Conservation (phyloP, 37 sponge, comb jelly and placozoan species). For the Eunapius fragilis region DNA sequence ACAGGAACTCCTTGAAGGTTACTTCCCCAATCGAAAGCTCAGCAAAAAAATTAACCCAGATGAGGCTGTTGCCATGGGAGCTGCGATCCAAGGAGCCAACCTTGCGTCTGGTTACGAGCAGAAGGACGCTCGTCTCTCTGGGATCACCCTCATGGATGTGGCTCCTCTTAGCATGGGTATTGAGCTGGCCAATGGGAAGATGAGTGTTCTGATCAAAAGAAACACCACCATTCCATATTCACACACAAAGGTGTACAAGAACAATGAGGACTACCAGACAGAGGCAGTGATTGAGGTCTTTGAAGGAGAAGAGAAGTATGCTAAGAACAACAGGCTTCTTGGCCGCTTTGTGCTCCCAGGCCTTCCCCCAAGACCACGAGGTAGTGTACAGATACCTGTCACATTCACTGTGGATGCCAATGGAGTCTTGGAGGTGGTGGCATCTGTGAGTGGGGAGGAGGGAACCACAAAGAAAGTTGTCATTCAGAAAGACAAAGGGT, state of each 20-base stretch:
- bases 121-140: slow-evolving; percentile 52
- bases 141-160: slow-evolving; percentile 94
- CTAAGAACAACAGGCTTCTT: slow-evolving; percentile 76
- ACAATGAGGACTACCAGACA: slow-evolving; percentile 89
- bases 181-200: slow-evolving; percentile 81
- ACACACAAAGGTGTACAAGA: slow-evolving; percentile 80
- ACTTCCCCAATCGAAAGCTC: slow-evolving; percentile 62
- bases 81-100: slow-evolving; percentile 93
- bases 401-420: slow-evolving; percentile 82
- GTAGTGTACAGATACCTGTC: slow-evolving; percentile 78
- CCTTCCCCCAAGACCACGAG: slow-evolving; percentile 78
- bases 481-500: slow-evolving; percentile 93
- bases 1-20: slow-evolving; percentile 69
- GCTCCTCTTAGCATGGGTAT: slow-evolving; percentile 89
- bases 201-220: slow-evolving; percentile 79
- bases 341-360: slow-evolving; percentile 85
- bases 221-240: slow-evolving; percentile 94
- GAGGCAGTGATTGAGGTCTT: slow-evolving; percentile 83
- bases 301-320: slow-evolving; percentile 86
- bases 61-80: slow-evolving; percentile 96
- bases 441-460: slow-evolving; percentile 76
- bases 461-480: slow-evolving; percentile 65
- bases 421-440: slow-evolving; percentile 87
- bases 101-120: slow-evolving; percentile 63
- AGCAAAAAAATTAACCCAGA: slow-evolving; percentile 95